A percentile compares a stretch with the other conserved stretches of the same genome.
phyloP scores from a whole-genome alignment of 2,113 vertebrate genomes.

The Tupaia chinensis region DNA sequence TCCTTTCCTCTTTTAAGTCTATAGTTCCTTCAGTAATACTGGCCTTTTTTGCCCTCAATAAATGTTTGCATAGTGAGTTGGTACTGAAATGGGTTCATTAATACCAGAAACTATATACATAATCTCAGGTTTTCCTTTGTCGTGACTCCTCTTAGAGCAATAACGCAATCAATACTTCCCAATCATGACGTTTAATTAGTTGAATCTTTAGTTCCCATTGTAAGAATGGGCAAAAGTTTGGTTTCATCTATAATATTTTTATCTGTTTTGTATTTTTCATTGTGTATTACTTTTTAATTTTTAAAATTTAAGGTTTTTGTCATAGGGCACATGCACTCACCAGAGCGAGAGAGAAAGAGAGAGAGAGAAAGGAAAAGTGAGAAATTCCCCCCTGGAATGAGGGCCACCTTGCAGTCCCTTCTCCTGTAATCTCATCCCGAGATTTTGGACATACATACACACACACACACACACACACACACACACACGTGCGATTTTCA shows the following conservation, averaged over 20 bases:
- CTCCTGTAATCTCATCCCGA: no score
- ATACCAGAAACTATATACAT: not conserved
- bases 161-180: conserved; percentile 5
- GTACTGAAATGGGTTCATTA: not conserved
- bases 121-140: conserved; percentile 29
- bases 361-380: no score
- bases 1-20: not conserved
- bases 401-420: no score
- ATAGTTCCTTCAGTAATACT: conserved; percentile 39
- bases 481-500: no score
- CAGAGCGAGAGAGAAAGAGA: no score
- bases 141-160: not conserved
- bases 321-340: no score
- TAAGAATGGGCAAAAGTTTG: not conserved
- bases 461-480: no score
- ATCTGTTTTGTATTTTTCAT: conserved; percentile 31
- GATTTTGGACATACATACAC: no score
- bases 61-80: conserved; percentile 35
- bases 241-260: conserved; percentile 6
- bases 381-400: no score
- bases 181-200: conserved; percentile 42
- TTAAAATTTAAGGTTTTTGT: no score
- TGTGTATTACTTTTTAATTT: not conserved
- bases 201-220: conserved; percentile 33
- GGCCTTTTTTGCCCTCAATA: not conserved